Base-by-base conservation (phyloP, 2,113 vertebrate species). In the Oenanthe melanoleuca region DNA sequence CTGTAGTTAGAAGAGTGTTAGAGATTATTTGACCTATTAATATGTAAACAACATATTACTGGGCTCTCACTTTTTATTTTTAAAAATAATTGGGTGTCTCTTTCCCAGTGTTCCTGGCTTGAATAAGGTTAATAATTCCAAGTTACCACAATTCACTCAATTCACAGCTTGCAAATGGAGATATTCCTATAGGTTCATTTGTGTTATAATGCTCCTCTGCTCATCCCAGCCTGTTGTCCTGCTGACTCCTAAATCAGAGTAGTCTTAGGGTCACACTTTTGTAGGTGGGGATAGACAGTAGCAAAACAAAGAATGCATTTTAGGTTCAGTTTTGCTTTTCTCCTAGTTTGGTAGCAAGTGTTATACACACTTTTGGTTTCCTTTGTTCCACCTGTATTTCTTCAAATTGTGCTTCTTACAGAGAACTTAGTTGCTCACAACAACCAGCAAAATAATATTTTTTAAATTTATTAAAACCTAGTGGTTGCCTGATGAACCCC, bases 151-250 rank as follows among this genome's bases (percentile, higher is more conserved):
- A 44, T 15, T 55, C 11, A 11, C 19, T 19, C 11, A 19, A 16
- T 49, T 73, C 38, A 37, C 64, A 64, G 20, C 17, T 67, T 85
- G 26, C 49, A 37, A 52, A 26, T 33, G 26, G 19, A 29, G 53
- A 14, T 38, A 14, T n/a, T 79, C 14, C 53, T 77, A 1, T 3
- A 42, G 40, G 40, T 42, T 42, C 40, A 42, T 42, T 42, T 42
- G 14, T 42, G 40, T 42, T 42, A 16, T 5, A 33, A 34, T 0
- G 0, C 9, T 72, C 34, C 16, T 71, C 14, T 73, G 15, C 65
- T 73, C 53, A 24, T 55, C 8, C 10, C n/a, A 69, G 75, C 11
- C 29, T 90, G 55, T 34, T 65, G 10, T 74, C 8, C 44, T 63
- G 18, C 12, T 86, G 52, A 22, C 37, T 59, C 19, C 9, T 57